Evolutionary conservation across 2,888 invertebrate genomes (phyloP), one percentile per base, ranked within the genome.

Genomic region (Stomorhina lunata): DNA sequence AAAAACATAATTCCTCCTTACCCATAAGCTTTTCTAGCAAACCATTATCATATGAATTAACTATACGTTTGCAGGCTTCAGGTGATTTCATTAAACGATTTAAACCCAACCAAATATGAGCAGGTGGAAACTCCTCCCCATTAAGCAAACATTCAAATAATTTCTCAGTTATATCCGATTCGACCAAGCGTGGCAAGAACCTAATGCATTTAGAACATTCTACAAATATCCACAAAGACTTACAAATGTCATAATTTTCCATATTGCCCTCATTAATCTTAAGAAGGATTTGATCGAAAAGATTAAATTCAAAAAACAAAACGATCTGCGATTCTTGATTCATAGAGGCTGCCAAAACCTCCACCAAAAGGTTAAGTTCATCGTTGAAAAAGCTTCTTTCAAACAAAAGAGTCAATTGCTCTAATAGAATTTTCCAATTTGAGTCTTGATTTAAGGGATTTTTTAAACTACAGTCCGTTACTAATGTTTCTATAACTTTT

Each of bases 271-370:
- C 73, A 4, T 79, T 80, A 4, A 89, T 9, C 2, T 86, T 76
- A 63, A 85, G 85, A 15, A 88, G 76, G 32, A 87, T 85, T 68
- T 83, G 81, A 5, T 90, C 88, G 34, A 89, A 89, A 0, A 88
- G 85, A 80, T 89, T 89, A 25, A 87, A 86, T 45, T 90, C 88
- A 53, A 89, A 90, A 57, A 89, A 89, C 5, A 89, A 57, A 34
- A 87, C 85, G 0, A 87, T 85, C 85, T 89, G 86, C 37, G 85
- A 84, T 32, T 89, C 87, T 1, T 88, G 86, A 0, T 87, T 86
- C 85, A 89, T 77, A 1, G 89, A 87, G 2, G 86, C 85, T 22
- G 88, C 84, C 45, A 89, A 55, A 2, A 87, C 88, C 2, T 89
- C 89, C 4, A 89, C 85, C 3, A 88, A 84, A 3, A 85, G 86